Percentiles rank a stretch among this genome's conserved stretches.
These are phyloP conservation scores for Thelohanellus kitauei DNA, from an alignment of 30 jellyfish, hydroid and myxozoan species.

Conservation along the genomic window DNA sequence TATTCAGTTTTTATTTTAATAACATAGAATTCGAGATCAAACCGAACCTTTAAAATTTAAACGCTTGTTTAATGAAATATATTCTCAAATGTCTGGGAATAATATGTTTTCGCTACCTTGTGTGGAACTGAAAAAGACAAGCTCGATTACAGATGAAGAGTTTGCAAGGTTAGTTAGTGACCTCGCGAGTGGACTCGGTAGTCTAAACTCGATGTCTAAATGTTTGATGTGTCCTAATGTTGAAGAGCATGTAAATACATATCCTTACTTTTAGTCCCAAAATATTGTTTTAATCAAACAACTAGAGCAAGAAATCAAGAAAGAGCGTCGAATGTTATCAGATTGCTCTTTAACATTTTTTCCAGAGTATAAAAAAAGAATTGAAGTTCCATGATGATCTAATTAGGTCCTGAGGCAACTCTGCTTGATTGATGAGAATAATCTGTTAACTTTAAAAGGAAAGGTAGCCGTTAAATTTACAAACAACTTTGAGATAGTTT, in stretches of 20 bases:
- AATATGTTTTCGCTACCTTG: too few relatives aligned
- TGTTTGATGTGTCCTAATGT: too few relatives aligned
- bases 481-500: constrained; percentile 30
- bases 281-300: constrained; percentile 13
- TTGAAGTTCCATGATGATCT: constrained; percentile 13
- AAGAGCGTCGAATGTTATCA: constrained; percentile 21
- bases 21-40: too few relatives aligned
- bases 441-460: constrained; percentile 34
- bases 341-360: constrained; percentile 30
- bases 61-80: too few relatives aligned
- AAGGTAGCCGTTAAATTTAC: constrained; percentile 52
- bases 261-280: constrained; percentile 13
- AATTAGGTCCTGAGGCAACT: constrained; percentile 28
- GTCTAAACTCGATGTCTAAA: too few relatives aligned
- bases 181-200: too few relatives aligned
- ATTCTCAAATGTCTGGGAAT: too few relatives aligned
- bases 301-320: constrained; percentile 15
- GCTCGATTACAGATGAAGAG: too few relatives aligned
- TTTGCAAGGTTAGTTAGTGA: too few relatives aligned
- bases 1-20: too few relatives aligned
- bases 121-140: too few relatives aligned
- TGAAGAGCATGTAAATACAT: not conserved
- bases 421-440: constrained; percentile 19
- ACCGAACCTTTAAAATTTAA: too few relatives aligned
- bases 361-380: constrained; percentile 50